Evolutionary conservation across 2,888 invertebrate genomes (phyloP), one percentile per base, ranked within the genome.

Genomic region (Melanargia galathea): DNA sequence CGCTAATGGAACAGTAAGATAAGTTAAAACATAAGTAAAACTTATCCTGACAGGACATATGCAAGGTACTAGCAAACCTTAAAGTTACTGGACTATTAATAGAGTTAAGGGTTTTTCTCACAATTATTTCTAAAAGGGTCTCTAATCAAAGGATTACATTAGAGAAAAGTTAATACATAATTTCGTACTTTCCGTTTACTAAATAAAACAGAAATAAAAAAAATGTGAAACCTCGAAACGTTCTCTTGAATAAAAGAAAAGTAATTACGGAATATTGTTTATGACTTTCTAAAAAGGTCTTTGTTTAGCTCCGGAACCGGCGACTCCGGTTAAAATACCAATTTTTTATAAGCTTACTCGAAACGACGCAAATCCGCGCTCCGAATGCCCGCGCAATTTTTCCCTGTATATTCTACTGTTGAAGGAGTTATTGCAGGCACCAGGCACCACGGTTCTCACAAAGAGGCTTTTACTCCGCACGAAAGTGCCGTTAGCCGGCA

Each of bases 381-480:
- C 70, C 70, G 69, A 72, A 71, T 65, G 70, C 64, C 62, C 62
- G 65, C 40, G 43, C 55, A 40, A 55, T 55, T 54, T 73, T 72
- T 72, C 69, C 69, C 75, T 73, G 74, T 76, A 80, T 80, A 83
- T 81, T 82, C 79, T 81, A 76, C 76, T 76, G 79, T 76, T 81
- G 80, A 84, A 83, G 82, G 80, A 83, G 82, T 81, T 80, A 82
- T 78, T 77, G 71, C 74, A 67, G 70, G 69, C 75, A 71, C 66
- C 74, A 67, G 70, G 69, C 75, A 71, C 66, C 68, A 51, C 68
- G 69, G 69, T 46, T 68, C 71, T 75, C 86, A 87, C 87, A 87
- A 86, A 87, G 86, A 80, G 75, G 81, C 85, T 87, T 87, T 87
- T 86, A 87, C 80, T 82, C 79, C 71, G 63, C 68, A 77, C 70